Evolutionary conservation across 2,113 vertebrate genomes (phyloP).

Genomic region (Illadopsis cleaveri): DNA sequence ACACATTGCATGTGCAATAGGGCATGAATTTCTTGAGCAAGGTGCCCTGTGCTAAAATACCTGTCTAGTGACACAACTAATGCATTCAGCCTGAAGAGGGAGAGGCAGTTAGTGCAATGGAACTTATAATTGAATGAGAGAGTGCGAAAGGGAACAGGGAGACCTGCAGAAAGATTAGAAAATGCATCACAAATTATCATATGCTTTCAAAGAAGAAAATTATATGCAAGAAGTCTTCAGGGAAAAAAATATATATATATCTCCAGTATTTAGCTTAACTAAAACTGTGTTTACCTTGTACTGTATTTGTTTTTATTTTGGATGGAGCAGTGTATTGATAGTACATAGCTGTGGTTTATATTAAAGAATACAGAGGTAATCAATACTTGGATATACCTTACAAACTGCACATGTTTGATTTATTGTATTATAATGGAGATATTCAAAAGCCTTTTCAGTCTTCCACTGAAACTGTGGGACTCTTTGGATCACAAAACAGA

Average conservation of each 20-base stretch:
- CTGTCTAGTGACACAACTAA: neutral
- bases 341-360: neutral
- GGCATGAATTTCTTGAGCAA: slow-evolving; percentile 8
- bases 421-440: neutral
- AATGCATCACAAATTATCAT: neutral
- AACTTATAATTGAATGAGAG: neutral
- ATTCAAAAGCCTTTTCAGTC: neutral
- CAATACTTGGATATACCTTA: neutral
- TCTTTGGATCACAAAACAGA: neutral
- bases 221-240: neutral
- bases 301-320: neutral
- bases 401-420: neutral
- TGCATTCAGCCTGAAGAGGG: neutral
- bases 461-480: neutral
- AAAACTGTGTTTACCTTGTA: neutral
- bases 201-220: neutral
- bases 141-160: neutral
- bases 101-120: neutral
- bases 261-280: neutral
- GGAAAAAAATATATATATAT: neutral
- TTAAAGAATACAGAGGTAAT: neutral
- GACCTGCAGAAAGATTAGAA: neutral
- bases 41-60: neutral
- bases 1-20: neutral
- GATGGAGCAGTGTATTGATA: neutral